Percentiles rank a stretch among this genome's conserved stretches.
phyloP scores from a whole-genome alignment of 92 coral and sea anemone species.

The Heliopora coerulea region DNA sequence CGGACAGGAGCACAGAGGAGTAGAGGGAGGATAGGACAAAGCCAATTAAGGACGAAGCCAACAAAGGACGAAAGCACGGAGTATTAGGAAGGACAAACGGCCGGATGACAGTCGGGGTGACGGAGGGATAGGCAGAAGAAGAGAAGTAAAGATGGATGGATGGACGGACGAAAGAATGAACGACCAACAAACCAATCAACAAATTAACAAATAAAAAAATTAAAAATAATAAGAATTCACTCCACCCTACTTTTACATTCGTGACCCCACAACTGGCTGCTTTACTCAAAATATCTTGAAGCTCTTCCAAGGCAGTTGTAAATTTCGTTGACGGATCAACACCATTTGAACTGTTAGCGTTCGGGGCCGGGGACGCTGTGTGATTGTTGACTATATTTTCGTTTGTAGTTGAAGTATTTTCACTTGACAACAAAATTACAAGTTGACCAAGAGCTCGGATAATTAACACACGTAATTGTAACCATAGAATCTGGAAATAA shows the following conservation, averaged over 20 bases:
- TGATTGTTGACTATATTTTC: neutral
- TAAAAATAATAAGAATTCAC: too few relatives aligned
- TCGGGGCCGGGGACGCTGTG: neutral
- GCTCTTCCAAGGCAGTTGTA: neutral
- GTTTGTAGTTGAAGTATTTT: neutral
- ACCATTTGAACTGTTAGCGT: slow-evolving; percentile 17
- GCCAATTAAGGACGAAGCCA: too few relatives aligned
- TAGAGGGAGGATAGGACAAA: too few relatives aligned
- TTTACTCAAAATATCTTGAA: slow-evolving; percentile 17
- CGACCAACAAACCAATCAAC: too few relatives aligned
- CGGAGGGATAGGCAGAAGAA: too few relatives aligned
- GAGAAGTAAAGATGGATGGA: too few relatives aligned
- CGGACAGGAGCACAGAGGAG: too few relatives aligned
- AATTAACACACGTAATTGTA: slow-evolving; percentile 66
- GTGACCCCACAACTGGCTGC: neutral
- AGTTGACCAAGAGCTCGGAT: slow-evolving; percentile 70
- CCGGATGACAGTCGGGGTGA: too few relatives aligned
- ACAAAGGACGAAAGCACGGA: too few relatives aligned
- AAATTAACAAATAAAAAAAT: too few relatives aligned
- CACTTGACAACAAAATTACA: slow-evolving; percentile 32
- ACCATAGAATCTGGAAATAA: slow-evolving; percentile 72
- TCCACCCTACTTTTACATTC: neutral
- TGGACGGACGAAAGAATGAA: too few relatives aligned
- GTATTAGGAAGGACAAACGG: too few relatives aligned
- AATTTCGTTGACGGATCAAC: neutral